Evolutionary conservation across 2,113 vertebrate genomes (phyloP).

Genomic region (Indri indri): DNA sequence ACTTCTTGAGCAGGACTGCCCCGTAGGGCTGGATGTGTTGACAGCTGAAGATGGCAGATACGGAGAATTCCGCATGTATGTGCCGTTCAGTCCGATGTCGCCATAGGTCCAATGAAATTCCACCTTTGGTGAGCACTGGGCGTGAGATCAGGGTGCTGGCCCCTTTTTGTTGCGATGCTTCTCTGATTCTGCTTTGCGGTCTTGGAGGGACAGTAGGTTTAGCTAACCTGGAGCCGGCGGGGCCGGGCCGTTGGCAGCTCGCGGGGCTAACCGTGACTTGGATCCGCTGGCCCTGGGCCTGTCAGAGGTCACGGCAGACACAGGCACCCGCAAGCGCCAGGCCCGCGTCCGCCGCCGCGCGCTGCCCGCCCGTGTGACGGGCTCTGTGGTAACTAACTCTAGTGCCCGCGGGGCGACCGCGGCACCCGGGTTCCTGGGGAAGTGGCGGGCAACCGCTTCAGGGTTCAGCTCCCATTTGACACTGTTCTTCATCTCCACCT

Average conservation of each 20-base stretch:
- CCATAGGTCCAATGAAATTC: background rate
- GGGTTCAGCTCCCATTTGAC: slow-evolving; percentile 87
- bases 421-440: slow-evolving; percentile 85
- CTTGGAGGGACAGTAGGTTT: background rate
- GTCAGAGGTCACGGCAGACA: slow-evolving; percentile 74
- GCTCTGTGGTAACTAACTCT: slow-evolving; percentile 89
- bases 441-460: slow-evolving; percentile 89
- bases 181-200: background rate
- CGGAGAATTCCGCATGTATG: fast-evolving
- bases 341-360: slow-evolving; percentile 88
- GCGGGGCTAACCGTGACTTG: slow-evolving; percentile 66
- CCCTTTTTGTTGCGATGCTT: background rate
- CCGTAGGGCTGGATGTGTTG: background rate
- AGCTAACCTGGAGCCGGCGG: background rate
- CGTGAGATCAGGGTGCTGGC: background rate
- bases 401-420: slow-evolving; percentile 86
- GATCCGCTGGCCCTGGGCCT: slow-evolving; percentile 74
- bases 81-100: background rate
- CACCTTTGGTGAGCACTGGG: background rate
- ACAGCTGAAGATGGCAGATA: background rate
- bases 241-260: background rate
- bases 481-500: slow-evolving; percentile 86
- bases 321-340: slow-evolving; percentile 87
- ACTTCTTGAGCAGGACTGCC: background rate
- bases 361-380: slow-evolving; percentile 87